phyloP scores from a whole-genome alignment of 1,140 invertebrate species.

The Heliconius hewitsoni region DNA sequence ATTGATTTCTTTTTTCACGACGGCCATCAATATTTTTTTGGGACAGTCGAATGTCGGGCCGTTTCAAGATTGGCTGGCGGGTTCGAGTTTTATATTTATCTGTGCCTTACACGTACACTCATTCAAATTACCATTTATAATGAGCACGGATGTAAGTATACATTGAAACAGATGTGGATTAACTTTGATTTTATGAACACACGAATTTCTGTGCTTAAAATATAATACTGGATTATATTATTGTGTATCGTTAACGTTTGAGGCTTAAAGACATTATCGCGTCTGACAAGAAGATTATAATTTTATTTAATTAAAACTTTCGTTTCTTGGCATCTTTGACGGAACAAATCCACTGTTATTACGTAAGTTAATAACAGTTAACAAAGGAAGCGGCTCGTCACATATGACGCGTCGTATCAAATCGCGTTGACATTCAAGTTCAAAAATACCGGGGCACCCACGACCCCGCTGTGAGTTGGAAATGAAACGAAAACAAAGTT shows the following conservation, averaged over 20 bases:
- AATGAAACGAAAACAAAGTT: background rate
- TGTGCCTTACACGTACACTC: background rate
- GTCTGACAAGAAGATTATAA: constrained; percentile 23
- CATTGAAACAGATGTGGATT: constrained; percentile 2
- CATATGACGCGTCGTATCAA: constrained; percentile 68
- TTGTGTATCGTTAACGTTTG: constrained; percentile 4
- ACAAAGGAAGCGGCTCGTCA: constrained; percentile 71
- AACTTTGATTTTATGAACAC: background rate
- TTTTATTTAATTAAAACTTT: constrained; percentile 41
- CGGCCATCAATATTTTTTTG: constrained; percentile 73
- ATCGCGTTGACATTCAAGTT: constrained; percentile 72
- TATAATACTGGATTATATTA: background rate
- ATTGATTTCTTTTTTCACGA: constrained; percentile 65
- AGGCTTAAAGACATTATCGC: constrained; percentile 8
- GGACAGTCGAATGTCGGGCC: constrained; percentile 69
- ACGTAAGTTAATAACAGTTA: constrained; percentile 69
- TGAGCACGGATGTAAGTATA: background rate
- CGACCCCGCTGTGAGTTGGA: constrained; percentile 39
- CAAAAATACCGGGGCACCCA: constrained; percentile 52
- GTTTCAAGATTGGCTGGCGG: constrained; percentile 62
- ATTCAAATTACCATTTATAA: constrained; percentile 8
- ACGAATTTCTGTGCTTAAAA: background rate
- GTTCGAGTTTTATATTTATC: constrained; percentile 49
- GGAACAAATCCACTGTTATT: constrained; percentile 54
- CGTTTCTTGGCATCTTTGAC: constrained; percentile 40